Evolutionary conservation across 2,113 vertebrate genomes (phyloP).

Genomic region (Brachypodius melanocephalos): DNA sequence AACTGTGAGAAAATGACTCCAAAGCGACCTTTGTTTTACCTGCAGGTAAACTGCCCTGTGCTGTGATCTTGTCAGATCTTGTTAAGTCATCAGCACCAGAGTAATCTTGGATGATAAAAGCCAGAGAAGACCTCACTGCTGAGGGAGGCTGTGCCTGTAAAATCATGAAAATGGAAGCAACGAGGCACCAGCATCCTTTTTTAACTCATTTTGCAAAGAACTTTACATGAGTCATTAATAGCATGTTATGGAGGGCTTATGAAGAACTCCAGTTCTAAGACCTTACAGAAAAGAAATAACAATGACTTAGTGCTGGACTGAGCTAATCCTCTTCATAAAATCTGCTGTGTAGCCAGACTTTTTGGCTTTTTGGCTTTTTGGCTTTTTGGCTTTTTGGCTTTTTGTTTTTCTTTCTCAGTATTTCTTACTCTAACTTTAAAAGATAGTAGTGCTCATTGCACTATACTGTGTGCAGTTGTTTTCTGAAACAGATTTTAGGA

Average conservation of each 20-base stretch:
- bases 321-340: not conserved
- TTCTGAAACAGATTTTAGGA: not conserved
- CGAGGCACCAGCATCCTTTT: not conserved
- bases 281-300: not conserved
- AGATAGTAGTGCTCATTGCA: not conserved
- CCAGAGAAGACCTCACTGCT: slow-evolving; percentile 18
- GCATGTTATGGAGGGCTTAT: not conserved
- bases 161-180: not conserved
- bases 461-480: not conserved
- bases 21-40: slow-evolving; percentile 46
- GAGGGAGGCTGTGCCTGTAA: not conserved
- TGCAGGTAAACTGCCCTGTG: slow-evolving; percentile 36
- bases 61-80: slow-evolving; percentile 60
- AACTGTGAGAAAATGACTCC: slow-evolving; percentile 49
- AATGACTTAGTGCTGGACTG: not conserved
- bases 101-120: slow-evolving; percentile 40
- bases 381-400: not conserved
- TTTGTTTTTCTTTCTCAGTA: not conserved
- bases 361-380: not conserved
- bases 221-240: not conserved
- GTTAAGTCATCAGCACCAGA: slow-evolving; percentile 21
- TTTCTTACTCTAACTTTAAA: not conserved
- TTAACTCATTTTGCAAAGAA: not conserved
- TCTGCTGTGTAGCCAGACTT: not conserved
- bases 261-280: not conserved